Base-by-base conservation (phyloP, 2,888 invertebrate genomes). In the Lepidonotus clava region DNA sequence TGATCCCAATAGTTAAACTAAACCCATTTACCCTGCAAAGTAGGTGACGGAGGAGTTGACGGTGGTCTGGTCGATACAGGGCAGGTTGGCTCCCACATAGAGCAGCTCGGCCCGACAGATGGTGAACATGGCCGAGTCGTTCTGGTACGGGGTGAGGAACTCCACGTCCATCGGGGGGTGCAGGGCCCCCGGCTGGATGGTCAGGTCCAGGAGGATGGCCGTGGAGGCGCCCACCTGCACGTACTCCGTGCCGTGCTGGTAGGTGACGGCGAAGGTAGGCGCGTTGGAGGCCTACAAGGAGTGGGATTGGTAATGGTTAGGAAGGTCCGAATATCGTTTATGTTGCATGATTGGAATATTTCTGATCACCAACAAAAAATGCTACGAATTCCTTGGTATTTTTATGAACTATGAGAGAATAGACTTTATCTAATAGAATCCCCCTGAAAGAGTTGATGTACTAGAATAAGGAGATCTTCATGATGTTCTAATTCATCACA, bases 51-150 rank as follows among this genome's bases (percentile, higher is more conserved):
- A 61, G n/a, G 66, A n/a, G 71, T 92, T 92, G 24, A 91, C 86
- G 86, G 88, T 89, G 11, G 87, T 85, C 28, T 90, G 89, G 18
- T 91, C 88, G 4, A 92, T 40, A 86, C 94, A 94, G 0, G 92
- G 92, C 8, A 92, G 77, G 87, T 93, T 93, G 41, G 84, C 87
- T 4, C 94, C 94, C 1, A 90, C 91, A 24, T 87, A 89, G 14
- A 88, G 53, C 40, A 93, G 87, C 80, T 91, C 89, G 0, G 90
- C 91, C 36, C 89, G 87, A 86, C 93, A 93, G 21, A 94, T 88
- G 83, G 90, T 87, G 38, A 88, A 80, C 61, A 89, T 80, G 24
- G 90, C 87, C 21, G 83, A 77, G 83, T 36, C 51, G 36, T 86
- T 89, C 38, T 89, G 90, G 46, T 88, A 87, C 0, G 93, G 93